Evolutionary conservation across 1,140 invertebrate genomes (phyloP).

Genomic region (Pogonus chalceus): DNA sequence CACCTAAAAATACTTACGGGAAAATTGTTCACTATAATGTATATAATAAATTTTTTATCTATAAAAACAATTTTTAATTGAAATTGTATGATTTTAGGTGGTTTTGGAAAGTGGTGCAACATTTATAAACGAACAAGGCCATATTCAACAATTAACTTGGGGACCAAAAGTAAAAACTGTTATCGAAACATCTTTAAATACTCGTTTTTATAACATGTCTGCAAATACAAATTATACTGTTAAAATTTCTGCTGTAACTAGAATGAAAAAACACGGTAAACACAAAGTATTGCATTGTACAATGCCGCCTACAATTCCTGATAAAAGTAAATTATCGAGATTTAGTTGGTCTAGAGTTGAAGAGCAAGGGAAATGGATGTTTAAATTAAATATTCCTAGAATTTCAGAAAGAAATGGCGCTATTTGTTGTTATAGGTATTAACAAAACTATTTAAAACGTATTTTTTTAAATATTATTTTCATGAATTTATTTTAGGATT

Average conservation of each 20-base stretch:
- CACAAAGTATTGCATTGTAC: slow-evolving; percentile 46
- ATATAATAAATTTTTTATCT: slow-evolving; percentile 24
- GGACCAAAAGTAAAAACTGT: slow-evolving; percentile 49
- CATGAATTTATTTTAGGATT: slow-evolving; percentile 40
- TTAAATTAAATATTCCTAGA: slow-evolving; percentile 59
- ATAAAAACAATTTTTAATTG: slow-evolving; percentile 9
- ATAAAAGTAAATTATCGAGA: slow-evolving; percentile 48
- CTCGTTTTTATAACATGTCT: slow-evolving; percentile 52
- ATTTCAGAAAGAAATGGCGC: slow-evolving; percentile 75
- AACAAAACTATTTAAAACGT: slow-evolving; percentile 9
- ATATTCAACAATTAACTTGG: slow-evolving; percentile 41
- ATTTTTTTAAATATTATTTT: slow-evolving; percentile 7
- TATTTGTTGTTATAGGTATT: slow-evolving; percentile 71
- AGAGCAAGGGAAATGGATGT: slow-evolving; percentile 53
- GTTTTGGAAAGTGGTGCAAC: slow-evolving; percentile 47
- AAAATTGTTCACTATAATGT: slow-evolving; percentile 60
- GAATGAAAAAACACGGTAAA: slow-evolving; percentile 55
- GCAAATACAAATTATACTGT: slow-evolving; percentile 74
- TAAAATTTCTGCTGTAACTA: slow-evolving; percentile 57
- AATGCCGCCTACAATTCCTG: slow-evolving; percentile 60
- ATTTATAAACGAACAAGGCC: slow-evolving; percentile 48
- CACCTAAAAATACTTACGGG: slow-evolving; percentile 61
- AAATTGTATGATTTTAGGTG: slow-evolving; percentile 37
- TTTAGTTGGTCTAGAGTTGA: slow-evolving; percentile 63
- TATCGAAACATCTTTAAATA: slow-evolving; percentile 38